These are phyloP conservation scores for Barbus barbus DNA, from an alignment of 2,113 vertebrate genomes.

Conservation along the genomic window DNA sequence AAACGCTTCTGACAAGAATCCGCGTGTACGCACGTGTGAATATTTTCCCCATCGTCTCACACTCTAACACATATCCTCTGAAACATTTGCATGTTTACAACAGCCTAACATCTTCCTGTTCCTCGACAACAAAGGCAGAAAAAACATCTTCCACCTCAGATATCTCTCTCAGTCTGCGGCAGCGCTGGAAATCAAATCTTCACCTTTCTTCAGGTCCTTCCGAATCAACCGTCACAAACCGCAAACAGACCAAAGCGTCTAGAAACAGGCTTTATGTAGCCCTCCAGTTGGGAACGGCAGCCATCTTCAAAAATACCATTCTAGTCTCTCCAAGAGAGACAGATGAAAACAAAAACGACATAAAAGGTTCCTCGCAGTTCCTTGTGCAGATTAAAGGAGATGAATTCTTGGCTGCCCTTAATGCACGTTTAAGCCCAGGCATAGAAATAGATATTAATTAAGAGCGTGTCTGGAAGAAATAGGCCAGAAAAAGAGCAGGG, in stretches of 20 bases:
- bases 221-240: not conserved
- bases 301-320: slow-evolving; percentile 47
- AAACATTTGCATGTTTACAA: slow-evolving; percentile 41
- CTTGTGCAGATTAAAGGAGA: slow-evolving; percentile 59
- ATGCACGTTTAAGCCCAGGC: slow-evolving; percentile 53
- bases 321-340: slow-evolving; percentile 31
- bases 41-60: slow-evolving; percentile 13
- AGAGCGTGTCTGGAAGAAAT: slow-evolving; percentile 61
- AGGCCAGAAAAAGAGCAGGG: slow-evolving; percentile 52
- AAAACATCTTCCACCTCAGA: slow-evolving; percentile 30
- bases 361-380: slow-evolving; percentile 51
- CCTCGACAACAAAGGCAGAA: slow-evolving; percentile 25
- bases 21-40: not conserved
- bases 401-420: slow-evolving; percentile 55
- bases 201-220: slow-evolving; percentile 42
- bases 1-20: slow-evolving; percentile 18
- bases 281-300: slow-evolving; percentile 49
- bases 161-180: slow-evolving; percentile 5
- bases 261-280: slow-evolving; percentile 51
- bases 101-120: slow-evolving; percentile 32
- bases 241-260: slow-evolving; percentile 37
- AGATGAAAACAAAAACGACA: slow-evolving; percentile 40
- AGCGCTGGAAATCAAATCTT: slow-evolving; percentile 47
- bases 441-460: slow-evolving; percentile 68
- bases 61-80: not conserved